Evolutionary conservation across 2,113 vertebrate genomes (phyloP).

Genomic region (Manacus vitellinus): DNA sequence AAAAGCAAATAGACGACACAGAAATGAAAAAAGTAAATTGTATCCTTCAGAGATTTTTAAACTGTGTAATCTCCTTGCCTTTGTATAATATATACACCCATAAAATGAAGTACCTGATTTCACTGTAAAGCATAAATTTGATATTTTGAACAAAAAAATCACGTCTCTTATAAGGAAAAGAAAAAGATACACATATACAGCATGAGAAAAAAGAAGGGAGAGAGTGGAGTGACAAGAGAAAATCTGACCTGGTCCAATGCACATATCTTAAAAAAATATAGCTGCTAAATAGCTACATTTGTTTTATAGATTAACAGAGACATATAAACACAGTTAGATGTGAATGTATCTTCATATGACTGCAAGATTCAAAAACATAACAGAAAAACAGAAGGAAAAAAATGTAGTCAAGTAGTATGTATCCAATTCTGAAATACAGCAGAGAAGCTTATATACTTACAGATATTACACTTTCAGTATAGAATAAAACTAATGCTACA

Average conservation of each 20-base stretch:
- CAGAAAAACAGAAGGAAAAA: not conserved
- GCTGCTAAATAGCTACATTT: not conserved
- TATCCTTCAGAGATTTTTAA: not conserved
- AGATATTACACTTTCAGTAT: not conserved
- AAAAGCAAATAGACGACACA: not conserved
- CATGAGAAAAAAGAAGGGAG: not conserved
- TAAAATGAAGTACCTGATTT: not conserved
- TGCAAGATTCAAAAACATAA: not conserved
- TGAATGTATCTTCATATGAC: not conserved
- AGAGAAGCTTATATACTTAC: not conserved
- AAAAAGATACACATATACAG: not conserved
- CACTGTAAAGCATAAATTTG: not conserved
- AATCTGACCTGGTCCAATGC: not conserved
- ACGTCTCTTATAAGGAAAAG: not conserved
- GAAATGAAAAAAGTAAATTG: not conserved
- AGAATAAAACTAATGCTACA: not conserved
- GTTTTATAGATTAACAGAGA: not conserved
- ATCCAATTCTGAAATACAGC: not conserved
- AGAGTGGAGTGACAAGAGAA: not conserved
- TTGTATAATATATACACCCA: not conserved
- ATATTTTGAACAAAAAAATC: conserved; percentile 9
- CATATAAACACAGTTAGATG: not conserved
- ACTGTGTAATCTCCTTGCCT: not conserved
- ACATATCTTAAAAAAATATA: not conserved
- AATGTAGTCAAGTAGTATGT: not conserved